phyloP scores from a whole-genome alignment of 2,797 vertebrate genomes.

The Melanotaenia nigrans region DNA sequence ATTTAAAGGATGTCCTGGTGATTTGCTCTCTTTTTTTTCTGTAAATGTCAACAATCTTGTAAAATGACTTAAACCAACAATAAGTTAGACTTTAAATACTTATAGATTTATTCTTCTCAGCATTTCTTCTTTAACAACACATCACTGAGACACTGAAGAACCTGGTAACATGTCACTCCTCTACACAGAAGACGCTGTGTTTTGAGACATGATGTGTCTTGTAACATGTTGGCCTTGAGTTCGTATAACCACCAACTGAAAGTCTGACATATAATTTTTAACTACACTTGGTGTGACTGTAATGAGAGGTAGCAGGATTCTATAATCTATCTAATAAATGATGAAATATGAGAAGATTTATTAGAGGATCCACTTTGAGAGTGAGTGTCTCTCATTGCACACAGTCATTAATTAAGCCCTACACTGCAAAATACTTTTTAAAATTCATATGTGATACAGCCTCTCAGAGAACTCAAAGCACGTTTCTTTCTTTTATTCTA shows the following conservation, averaged over 20 bases:
- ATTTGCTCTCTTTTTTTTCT: conserved; percentile 23
- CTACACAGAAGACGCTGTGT: neutral
- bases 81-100: neutral
- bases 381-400: conserved; percentile 28
- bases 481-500: conserved; percentile 38
- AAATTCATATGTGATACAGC: conserved; percentile 43
- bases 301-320: conserved; percentile 9
- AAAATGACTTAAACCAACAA: neutral
- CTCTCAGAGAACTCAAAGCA: conserved; percentile 36
- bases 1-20: conserved; percentile 27
- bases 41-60: neutral
- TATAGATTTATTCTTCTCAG: neutral
- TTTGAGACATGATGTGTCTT: neutral
- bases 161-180: no score
- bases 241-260: neutral
- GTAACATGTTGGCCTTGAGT: neutral
- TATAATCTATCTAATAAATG: conserved; percentile 40
- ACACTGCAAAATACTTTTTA: conserved; percentile 46
- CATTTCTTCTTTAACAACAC: neutral
- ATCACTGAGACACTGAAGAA: neutral
- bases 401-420: conserved; percentile 59
- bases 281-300: neutral
- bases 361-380: conserved; percentile 39
- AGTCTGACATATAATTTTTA: neutral
- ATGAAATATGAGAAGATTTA: conserved; percentile 51